Evolutionary conservation across 2,113 vertebrate species (phyloP).

Genomic region (Cavia porcellus): DNA sequence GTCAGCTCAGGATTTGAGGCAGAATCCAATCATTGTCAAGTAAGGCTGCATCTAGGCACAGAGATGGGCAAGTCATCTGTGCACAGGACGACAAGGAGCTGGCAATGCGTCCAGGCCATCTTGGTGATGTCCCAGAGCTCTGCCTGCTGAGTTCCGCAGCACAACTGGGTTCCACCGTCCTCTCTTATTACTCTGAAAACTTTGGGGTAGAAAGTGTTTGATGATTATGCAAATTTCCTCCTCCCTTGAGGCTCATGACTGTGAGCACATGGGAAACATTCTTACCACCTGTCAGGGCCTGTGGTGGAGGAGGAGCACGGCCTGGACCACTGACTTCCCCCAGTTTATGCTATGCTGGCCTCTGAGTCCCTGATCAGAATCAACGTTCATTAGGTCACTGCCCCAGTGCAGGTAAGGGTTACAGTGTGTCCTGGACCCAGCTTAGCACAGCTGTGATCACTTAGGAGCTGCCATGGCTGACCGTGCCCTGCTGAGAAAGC

Average conservation of each 20-base stretch:
- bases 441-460: neutral
- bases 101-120: neutral
- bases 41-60: neutral
- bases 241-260: neutral
- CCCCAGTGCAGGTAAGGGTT: neutral
- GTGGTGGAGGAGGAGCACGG: neutral
- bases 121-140: fast-evolving
- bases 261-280: too few species aligned
- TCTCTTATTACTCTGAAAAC: too few species aligned
- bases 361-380: neutral
- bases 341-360: fast-evolving
- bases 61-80: neutral
- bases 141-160: too few species aligned
- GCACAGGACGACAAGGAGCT: neutral
- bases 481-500: neutral
- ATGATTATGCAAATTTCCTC: too few species aligned
- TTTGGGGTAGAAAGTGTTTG: too few species aligned
- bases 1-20: neutral
- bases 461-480: neutral
- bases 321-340: neutral
- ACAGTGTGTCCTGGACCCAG: neutral
- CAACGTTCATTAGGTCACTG: too few species aligned
- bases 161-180: too few species aligned
- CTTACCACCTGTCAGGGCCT: neutral
- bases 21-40: neutral